Base-by-base conservation (phyloP, 2,888 invertebrate species). In the Lamellibrachia satsuma region DNA sequence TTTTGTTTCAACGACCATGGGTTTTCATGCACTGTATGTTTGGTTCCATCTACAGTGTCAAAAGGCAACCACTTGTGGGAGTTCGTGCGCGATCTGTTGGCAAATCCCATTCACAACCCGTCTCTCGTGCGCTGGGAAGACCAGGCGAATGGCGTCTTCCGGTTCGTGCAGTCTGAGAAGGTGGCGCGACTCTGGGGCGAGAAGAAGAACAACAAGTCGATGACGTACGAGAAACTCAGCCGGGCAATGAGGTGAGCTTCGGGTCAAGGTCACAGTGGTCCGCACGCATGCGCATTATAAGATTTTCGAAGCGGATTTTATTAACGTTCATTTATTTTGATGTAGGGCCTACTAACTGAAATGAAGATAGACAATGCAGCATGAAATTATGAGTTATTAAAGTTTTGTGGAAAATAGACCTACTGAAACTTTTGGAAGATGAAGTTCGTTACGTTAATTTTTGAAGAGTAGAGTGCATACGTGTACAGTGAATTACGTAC, bases 211-310 rank as follows among this genome's bases (percentile, higher is more conserved):
- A 98, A 98, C 96, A 97, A 97, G 92, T 97, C 98, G 96, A 98
- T 98, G 98, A 98, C 98, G 91, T 99, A 98, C 96, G 98, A 98
- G 96, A 99, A 99, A 97, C 97, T 99, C 95, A 98, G 98, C 96
- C 97, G 98, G 94, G 98, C 98, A n/a, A 98, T 99, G 98, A 96
- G 96, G 93, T 96, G 96, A 95, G 96, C 92, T 52, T 90, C 75
- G 57, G 55, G 52, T 39, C 75, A 75, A 75, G n/a, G 22, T 15
- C 22, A 60, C 60, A 11, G 15, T 60, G 60, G 60, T 15, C 15
- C 9, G 60, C 15, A 22, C 75, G 22, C 75, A 75, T 22, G 75
- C 75, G 75, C 75, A 15, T 75, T 75, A 15, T 39, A 39, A 39
- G 39, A 39, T 39, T 39, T 39, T 39, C 39, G 39, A 39, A 39